Percentiles rank a stretch among this genome's conserved stretches.
These are phyloP conservation scores for Nymphalis c-album DNA, from an alignment of 2,888 invertebrate species.

Conservation along the genomic window DNA sequence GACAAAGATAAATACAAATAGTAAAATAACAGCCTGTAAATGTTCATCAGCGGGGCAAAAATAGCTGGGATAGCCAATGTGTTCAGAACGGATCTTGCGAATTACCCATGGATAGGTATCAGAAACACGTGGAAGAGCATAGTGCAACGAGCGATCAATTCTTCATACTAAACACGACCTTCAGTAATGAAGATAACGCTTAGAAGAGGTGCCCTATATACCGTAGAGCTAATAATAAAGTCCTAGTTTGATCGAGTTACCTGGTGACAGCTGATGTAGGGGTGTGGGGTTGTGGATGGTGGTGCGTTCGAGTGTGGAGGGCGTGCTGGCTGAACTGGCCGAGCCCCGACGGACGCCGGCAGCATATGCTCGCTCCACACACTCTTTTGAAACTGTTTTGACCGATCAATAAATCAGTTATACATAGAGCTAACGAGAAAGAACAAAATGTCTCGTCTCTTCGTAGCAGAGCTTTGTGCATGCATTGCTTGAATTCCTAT, in stretches of 20 bases:
- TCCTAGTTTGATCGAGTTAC: slow-evolving; percentile 31
- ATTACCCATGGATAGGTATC: not conserved
- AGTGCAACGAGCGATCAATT: too few species aligned
- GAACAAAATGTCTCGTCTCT: too few species aligned
- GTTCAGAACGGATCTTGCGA: not conserved
- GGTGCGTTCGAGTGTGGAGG: slow-evolving; percentile 81
- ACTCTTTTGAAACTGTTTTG: slow-evolving; percentile 70
- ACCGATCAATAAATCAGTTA: not conserved
- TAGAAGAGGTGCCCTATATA: not conserved
- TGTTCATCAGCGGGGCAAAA: not conserved
- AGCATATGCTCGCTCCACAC: slow-evolving; percentile 72
- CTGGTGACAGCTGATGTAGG: slow-evolving; percentile 56
- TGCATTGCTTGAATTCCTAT: too few species aligned
- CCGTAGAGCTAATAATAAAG: not conserved
- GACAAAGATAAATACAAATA: slow-evolving; percentile 1
- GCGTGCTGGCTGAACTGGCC: slow-evolving; percentile 83
- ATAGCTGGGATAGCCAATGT: not conserved
- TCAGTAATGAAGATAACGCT: too few species aligned
- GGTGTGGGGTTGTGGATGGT: slow-evolving; percentile 76
- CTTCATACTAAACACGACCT: too few species aligned
- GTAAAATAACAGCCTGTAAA: not conserved
- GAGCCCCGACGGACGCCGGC: slow-evolving; percentile 75
- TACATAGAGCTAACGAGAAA: too few species aligned
- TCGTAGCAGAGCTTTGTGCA: too few species aligned
- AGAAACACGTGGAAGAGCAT: too few species aligned